Percentiles rank a stretch among this genome's conserved stretches.
phyloP scores from a whole-genome alignment of 1,140 invertebrate genomes.

The Plectrocnemia conspersa region DNA sequence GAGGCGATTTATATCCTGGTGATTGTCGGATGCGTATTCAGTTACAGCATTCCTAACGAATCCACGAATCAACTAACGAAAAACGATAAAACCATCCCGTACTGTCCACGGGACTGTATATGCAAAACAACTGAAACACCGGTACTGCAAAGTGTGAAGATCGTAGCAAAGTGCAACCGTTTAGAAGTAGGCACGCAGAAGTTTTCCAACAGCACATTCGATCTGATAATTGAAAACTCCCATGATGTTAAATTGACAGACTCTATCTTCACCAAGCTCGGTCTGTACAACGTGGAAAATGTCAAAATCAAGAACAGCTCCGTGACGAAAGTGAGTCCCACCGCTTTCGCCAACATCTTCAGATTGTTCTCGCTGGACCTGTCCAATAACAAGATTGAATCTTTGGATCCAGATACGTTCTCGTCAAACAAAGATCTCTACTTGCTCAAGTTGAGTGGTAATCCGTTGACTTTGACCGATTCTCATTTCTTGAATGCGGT shows the following conservation, averaged over 20 bases:
- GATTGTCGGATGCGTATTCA: conserved; percentile 41
- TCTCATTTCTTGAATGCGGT: conserved; percentile 54
- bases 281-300: conserved; percentile 53
- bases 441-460: conserved; percentile 61
- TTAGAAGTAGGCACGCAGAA: conserved; percentile 55
- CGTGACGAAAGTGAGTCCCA: conserved; percentile 51
- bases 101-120: conserved; percentile 50
- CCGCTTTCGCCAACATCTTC: conserved; percentile 60
- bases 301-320: conserved; percentile 57
- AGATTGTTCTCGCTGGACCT: conserved; percentile 63
- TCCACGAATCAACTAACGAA: conserved; percentile 44
- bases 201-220: conserved; percentile 56
- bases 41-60: conserved; percentile 34
- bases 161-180: conserved; percentile 50
- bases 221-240: conserved; percentile 56
- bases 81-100: conserved; percentile 48
- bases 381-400: conserved; percentile 58
- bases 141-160: no score
- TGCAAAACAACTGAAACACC: conserved; percentile 47
- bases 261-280: conserved; percentile 54
- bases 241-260: conserved; percentile 52
- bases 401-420: conserved; percentile 62
- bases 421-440: conserved; percentile 59
- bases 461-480: conserved; percentile 53
- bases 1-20: conserved; percentile 49